A percentile compares a stretch with the other conserved stretches of the same genome.
Conservation (phyloP, 2,888 invertebrate species). For the Alloscopus bannaensis region DNA sequence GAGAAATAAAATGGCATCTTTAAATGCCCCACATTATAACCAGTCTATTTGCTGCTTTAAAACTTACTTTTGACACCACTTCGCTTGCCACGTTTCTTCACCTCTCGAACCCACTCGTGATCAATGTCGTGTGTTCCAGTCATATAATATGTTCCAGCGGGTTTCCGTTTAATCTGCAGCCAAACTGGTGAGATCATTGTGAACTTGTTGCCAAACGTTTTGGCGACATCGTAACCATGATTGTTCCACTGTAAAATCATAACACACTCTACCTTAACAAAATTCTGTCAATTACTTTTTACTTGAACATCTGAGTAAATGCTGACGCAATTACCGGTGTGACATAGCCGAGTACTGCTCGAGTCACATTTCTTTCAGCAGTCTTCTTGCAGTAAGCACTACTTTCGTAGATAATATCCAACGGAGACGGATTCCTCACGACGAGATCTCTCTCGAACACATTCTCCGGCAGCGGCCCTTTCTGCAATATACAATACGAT, state of each 20-base stretch:
- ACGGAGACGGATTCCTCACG: constrained; percentile 81
- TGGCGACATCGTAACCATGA: constrained; percentile 94
- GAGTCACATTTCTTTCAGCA: constrained; percentile 81
- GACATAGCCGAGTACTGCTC: constrained; percentile 90
- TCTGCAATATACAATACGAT: no score
- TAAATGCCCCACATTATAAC: no score
- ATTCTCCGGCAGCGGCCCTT: constrained; percentile 80
- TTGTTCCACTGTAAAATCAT: constrained; percentile 89
- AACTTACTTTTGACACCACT: constrained; percentile 79
- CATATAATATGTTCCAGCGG: constrained; percentile 81
- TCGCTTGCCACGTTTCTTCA: constrained; percentile 80
- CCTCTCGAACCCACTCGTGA: constrained; percentile 86
- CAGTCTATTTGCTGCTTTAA: no score
- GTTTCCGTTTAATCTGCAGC: constrained; percentile 87
- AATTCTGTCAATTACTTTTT: constrained; percentile 10
- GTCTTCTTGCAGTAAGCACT: constrained; percentile 85
- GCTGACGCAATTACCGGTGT: constrained; percentile 83
- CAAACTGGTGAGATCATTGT: constrained; percentile 95
- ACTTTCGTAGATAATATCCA: constrained; percentile 86
- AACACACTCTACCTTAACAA: no score
- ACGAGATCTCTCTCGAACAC: constrained; percentile 85
- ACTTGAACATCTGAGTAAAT: background rate
- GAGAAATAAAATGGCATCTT: no score
- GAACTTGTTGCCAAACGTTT: constrained; percentile 91
- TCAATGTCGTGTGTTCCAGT: constrained; percentile 90